Evolutionary conservation across 1,140 invertebrate species (phyloP).

Genomic region (Oryzaephilus surinamensis): DNA sequence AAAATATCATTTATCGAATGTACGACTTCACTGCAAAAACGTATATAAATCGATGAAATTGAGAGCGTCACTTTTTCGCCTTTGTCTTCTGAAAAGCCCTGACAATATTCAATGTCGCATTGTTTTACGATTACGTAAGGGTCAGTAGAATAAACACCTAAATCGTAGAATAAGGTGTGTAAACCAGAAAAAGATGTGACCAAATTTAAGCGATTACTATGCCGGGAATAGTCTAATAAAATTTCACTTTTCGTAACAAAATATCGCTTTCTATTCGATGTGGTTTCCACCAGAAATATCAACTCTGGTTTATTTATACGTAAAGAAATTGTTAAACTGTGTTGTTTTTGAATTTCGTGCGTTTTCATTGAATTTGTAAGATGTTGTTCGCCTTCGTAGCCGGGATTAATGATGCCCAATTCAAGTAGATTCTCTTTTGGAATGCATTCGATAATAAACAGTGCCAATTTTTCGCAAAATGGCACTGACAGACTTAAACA

Average conservation of each 20-base stretch:
- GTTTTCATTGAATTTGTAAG: conserved; percentile 26
- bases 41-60: conserved; percentile 57
- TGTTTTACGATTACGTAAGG: conserved; percentile 51
- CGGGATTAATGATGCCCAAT: conserved; percentile 55
- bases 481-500: conserved; percentile 62
- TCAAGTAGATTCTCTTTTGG: conserved; percentile 43
- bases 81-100: conserved; percentile 50
- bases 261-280: conserved; percentile 56
- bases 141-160: conserved; percentile 37
- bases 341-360: too few relatives aligned
- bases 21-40: conserved; percentile 62
- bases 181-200: conserved; percentile 54
- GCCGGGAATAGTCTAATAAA: conserved; percentile 59
- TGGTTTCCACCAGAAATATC: conserved; percentile 61
- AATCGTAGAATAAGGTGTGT: conserved; percentile 49
- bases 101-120: conserved; percentile 61
- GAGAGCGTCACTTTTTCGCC: conserved; percentile 48
- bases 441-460: conserved; percentile 57
- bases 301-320: conserved; percentile 68
- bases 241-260: conserved; percentile 64
- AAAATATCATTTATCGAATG: conserved; percentile 49
- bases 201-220: conserved; percentile 52
- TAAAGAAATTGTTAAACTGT: conserved; percentile 54
- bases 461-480: conserved; percentile 54
- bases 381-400: conserved; percentile 41